Conservation (phyloP, 2,113 vertebrate species). For the Ageneiosus marmoratus region DNA sequence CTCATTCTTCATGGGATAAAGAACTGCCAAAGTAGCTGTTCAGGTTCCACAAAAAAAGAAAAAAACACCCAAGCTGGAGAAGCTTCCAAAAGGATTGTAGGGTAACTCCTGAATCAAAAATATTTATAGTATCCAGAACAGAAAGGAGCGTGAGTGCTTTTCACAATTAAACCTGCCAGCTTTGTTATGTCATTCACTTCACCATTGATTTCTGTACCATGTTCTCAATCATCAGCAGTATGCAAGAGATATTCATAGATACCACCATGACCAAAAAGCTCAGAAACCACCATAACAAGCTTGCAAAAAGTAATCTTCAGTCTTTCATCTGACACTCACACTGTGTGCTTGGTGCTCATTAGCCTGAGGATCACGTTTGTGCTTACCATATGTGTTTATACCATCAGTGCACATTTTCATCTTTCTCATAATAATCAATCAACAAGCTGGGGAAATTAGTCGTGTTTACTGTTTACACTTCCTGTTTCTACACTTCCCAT, state of each 20-base stretch:
- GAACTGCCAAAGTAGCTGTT: not conserved
- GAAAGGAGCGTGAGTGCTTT: not conserved
- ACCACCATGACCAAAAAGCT: not conserved
- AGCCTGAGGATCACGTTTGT: not conserved
- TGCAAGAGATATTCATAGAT: not conserved
- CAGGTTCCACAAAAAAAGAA: not conserved
- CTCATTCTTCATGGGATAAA: not conserved
- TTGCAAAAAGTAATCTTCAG: not conserved
- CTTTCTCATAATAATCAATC: conserved; percentile 10
- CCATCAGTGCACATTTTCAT: not conserved
- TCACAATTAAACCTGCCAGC: not conserved
- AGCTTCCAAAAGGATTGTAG: not conserved
- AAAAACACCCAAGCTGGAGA: conserved; percentile 2
- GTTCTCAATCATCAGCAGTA: not conserved
- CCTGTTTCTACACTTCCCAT: not conserved
- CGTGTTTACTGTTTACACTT: not conserved
- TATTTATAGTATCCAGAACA: conserved; percentile 1
- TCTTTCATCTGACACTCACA: not conserved
- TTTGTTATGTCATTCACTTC: not conserved
- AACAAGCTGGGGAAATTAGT: conserved; percentile 2
- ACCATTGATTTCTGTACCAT: not conserved
- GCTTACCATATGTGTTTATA: not conserved
- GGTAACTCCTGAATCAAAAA: not conserved
- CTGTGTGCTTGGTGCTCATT: not conserved
- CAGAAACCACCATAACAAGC: not conserved